A percentile compares a stretch with the other conserved stretches of the same genome.
Evolutionary conservation across 2,888 invertebrate species (phyloP).

Genomic region (Ectobius pallidus): DNA sequence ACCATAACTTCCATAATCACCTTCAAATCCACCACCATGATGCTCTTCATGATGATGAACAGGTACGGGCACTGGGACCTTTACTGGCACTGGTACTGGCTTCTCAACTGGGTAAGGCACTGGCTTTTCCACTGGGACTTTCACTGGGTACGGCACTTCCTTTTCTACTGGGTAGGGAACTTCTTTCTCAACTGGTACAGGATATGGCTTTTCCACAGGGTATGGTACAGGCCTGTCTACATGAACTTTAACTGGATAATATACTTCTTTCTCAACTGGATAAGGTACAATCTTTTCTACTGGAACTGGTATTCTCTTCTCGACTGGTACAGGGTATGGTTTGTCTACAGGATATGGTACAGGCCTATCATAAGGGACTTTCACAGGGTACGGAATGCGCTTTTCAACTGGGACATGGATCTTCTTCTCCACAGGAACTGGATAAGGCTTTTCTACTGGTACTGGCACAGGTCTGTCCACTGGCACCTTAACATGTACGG

Average conservation of each 20-base stretch:
- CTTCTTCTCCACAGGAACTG: slow-evolving; percentile 49
- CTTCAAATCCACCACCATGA: background rate
- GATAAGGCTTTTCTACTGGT: slow-evolving; percentile 74
- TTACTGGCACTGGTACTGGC: slow-evolving; percentile 69
- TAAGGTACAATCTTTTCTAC: slow-evolving; percentile 61
- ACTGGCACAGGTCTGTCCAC: slow-evolving; percentile 74
- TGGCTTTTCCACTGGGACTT: slow-evolving; percentile 72
- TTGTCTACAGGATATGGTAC: slow-evolving; percentile 67
- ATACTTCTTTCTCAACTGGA: slow-evolving; percentile 65
- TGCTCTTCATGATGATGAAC: slow-evolving; percentile 63
- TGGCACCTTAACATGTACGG: slow-evolving; percentile 67
- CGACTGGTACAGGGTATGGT: slow-evolving; percentile 65
- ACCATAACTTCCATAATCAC: too few species aligned
- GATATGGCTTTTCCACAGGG: slow-evolving; percentile 43
- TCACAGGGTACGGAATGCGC: slow-evolving; percentile 59
- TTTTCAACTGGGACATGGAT: slow-evolving; percentile 68
- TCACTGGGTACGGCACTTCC: slow-evolving; percentile 66
- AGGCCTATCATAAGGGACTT: slow-evolving; percentile 72
- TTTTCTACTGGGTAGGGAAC: slow-evolving; percentile 63
- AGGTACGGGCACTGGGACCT: slow-evolving; percentile 69
- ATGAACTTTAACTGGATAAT: slow-evolving; percentile 43
- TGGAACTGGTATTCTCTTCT: slow-evolving; percentile 59
- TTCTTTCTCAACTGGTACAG: slow-evolving; percentile 48
- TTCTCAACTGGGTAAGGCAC: slow-evolving; percentile 9
- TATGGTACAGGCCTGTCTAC: slow-evolving; percentile 61